Evolutionary conservation across 2,888 invertebrate genomes (phyloP), one percentile per base, ranked within the genome.

Genomic region (Volucella inflata): DNA sequence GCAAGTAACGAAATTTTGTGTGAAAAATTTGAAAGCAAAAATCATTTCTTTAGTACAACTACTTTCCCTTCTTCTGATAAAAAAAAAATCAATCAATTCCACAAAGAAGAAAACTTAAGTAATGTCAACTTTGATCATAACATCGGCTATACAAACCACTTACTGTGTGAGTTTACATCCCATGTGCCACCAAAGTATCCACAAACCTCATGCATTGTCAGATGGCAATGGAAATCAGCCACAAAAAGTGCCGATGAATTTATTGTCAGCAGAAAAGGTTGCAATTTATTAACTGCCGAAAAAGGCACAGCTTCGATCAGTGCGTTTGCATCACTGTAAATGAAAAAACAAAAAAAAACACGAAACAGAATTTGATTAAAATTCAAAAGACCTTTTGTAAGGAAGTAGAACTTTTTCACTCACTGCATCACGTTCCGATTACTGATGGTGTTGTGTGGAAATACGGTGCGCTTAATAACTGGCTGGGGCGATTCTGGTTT

Each of bases 121-220:
- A 30, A 30, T 6, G 30, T 30, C 30, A 55, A 14, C 30, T 36
- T 42, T 36, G 4, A 36, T n/a, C 12, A 21, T 46, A 48, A 12
- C 59, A 79, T 72, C 68, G 64, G 75, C 59, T 81, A n/a, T n/a
- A 76, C 72, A 60, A 88, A 88, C 88, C 83, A 94, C 96, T 94
- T 94, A 98, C 98, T 97, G 90, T 98, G 98, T 84, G 95, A 95
- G 91, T 97, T 97, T 70, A 97, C 95, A 92, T 98, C 98, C 98
- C 98, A 99, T 77, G 96, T 96, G 3, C 99, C 98, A 65, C 97
- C 98, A 65, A 99, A 93, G 91, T 98, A 99, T n/a, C 99, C 99
- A 90, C 97, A 97, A 12, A 98, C 97, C 93, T 98, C 98, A 88
- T 96, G 96, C 90, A 96, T 96, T n/a, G 97, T 97, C 88, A 98